Evolutionary conservation across 2,113 vertebrate genomes (phyloP).

Genomic region (Stigmatopora nigra): DNA sequence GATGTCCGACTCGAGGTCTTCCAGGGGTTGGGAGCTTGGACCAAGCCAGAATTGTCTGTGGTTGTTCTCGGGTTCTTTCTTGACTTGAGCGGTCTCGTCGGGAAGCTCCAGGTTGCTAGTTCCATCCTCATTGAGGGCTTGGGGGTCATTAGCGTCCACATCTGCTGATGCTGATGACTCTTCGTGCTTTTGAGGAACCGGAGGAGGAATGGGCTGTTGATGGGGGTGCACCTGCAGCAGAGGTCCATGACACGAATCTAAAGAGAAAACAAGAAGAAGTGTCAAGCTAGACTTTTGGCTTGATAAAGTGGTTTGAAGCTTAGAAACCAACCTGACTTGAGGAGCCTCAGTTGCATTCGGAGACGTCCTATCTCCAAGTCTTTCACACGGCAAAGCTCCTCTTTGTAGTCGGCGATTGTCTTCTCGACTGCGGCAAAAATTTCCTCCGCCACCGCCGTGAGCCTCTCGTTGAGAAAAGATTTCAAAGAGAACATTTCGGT

Average conservation of each 20-base stretch:
- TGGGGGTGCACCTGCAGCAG: constrained; percentile 41
- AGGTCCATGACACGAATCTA: constrained; percentile 30
- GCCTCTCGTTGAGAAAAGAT: constrained; percentile 49
- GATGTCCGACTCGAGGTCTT: constrained; percentile 45
- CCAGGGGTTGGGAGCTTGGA: constrained; percentile 37
- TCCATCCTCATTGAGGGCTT: constrained; percentile 34
- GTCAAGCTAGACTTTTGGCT: not conserved
- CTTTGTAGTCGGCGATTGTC: constrained; percentile 56
- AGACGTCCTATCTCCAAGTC: constrained; percentile 60
- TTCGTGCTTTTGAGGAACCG: constrained; percentile 27
- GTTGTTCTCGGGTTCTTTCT: constrained; percentile 44
- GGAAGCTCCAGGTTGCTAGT: constrained; percentile 34
- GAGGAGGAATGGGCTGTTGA: constrained; percentile 24
- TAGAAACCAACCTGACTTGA: constrained; percentile 48
- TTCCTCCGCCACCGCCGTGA: constrained; percentile 56
- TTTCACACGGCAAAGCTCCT: constrained; percentile 54
- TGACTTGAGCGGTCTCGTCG: constrained; percentile 32
- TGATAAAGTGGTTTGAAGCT: not conserved
- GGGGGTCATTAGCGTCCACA: constrained; percentile 27
- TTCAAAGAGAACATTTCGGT: constrained; percentile 46
- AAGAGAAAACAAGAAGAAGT: constrained; percentile 11
- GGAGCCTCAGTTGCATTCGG: constrained; percentile 53
- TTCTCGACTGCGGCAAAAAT: constrained; percentile 56
- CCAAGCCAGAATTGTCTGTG: constrained; percentile 52
- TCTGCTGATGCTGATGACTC: constrained; percentile 36